These are phyloP conservation scores for Echiichthys vipera DNA, from an alignment of 2,797 vertebrate genomes.

Conservation along the genomic window DNA sequence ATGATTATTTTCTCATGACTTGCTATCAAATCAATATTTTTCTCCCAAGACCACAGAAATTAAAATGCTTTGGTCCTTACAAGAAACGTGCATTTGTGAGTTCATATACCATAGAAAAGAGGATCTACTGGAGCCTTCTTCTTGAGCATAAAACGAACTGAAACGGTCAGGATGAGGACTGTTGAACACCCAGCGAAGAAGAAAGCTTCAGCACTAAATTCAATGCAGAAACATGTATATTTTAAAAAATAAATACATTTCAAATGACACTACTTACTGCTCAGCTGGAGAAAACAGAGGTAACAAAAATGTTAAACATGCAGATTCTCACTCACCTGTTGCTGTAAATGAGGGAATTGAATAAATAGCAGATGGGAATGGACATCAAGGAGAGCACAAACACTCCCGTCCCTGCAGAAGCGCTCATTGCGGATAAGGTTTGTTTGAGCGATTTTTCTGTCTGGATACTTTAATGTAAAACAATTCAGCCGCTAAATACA, in stretches of 20 bases:
- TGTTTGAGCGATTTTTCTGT: neutral
- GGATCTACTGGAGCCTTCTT: constrained; percentile 90
- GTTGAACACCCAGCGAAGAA: constrained; percentile 84
- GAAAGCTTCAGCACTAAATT: constrained; percentile 86
- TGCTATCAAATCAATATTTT: neutral
- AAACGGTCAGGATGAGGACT: constrained; percentile 83
- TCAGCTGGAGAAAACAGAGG: neutral
- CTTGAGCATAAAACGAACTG: constrained; percentile 85
- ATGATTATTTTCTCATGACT: neutral
- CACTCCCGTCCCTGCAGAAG: constrained; percentile 91
- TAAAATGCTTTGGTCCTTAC: neutral
- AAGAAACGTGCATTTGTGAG: neutral
- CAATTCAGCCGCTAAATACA: neutral
- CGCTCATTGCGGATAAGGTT: constrained; percentile 82
- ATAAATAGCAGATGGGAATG: constrained; percentile 90
- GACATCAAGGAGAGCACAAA: constrained; percentile 92
- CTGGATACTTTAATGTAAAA: neutral
- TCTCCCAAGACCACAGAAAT: neutral
- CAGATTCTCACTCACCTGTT: constrained; percentile 84
- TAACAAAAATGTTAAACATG: too few relatives aligned
- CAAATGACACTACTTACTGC: neutral
- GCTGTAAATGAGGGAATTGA: constrained; percentile 86
- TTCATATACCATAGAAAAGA: constrained; percentile 89
- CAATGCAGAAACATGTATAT: neutral
- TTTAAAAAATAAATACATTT: neutral